Percentiles rank a stretch among this genome's conserved stretches.
Evolutionary conservation across 2,113 vertebrate genomes (phyloP).

Genomic region (Serinus canaria): DNA sequence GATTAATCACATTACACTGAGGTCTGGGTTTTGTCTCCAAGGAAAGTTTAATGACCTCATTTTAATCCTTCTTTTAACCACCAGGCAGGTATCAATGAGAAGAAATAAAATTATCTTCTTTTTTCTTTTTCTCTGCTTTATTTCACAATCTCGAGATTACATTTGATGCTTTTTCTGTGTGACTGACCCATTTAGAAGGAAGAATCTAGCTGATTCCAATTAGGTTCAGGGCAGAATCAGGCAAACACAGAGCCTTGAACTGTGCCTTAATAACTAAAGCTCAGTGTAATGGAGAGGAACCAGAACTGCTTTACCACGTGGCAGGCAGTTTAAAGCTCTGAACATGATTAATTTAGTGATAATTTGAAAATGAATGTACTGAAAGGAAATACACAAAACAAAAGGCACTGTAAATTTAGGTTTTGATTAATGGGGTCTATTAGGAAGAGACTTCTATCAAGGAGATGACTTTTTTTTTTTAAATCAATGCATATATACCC

Average conservation of each 20-base stretch:
- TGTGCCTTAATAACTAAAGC: not conserved
- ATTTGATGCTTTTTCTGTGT: not conserved
- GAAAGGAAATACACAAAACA: slow-evolving; percentile 45
- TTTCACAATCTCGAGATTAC: slow-evolving; percentile 20
- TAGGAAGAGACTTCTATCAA: slow-evolving; percentile 3
- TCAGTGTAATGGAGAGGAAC: slow-evolving; percentile 28
- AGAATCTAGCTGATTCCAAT: slow-evolving; percentile 19
- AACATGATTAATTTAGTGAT: slow-evolving; percentile 15
- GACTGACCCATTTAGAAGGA: slow-evolving; percentile 33
- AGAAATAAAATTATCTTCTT: slow-evolving; percentile 56
- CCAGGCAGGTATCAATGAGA: slow-evolving; percentile 60
- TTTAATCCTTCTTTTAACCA: slow-evolving; percentile 66
- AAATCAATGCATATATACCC: not conserved
- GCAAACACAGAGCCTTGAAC: slow-evolving; percentile 45
- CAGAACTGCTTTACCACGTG: not conserved
- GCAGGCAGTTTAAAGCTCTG: not conserved
- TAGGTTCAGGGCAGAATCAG: slow-evolving; percentile 35
- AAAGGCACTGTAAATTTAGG: slow-evolving; percentile 25
- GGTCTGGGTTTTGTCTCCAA: slow-evolving; percentile 65
- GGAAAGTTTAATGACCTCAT: slow-evolving; percentile 73
- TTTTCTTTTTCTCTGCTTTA: not conserved
- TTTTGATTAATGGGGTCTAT: slow-evolving; percentile 16
- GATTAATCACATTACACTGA: slow-evolving; percentile 71
- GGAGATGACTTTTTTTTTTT: not conserved
- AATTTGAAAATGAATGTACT: slow-evolving; percentile 45